Conservation (phyloP, 2,797 vertebrate species). For the Manis javanica region DNA sequence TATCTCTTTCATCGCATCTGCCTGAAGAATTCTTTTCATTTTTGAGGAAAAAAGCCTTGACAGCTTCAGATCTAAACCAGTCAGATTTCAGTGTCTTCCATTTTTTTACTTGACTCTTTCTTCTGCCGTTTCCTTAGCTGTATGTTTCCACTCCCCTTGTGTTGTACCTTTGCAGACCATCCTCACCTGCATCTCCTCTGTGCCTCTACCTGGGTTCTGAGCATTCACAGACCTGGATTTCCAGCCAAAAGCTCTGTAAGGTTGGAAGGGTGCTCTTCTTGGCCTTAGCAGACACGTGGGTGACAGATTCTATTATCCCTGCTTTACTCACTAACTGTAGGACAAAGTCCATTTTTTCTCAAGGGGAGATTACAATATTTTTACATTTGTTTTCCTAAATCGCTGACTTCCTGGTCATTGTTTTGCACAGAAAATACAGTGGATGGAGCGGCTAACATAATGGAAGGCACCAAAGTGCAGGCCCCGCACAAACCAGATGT, state of each 20-base stretch:
- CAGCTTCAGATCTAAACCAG: not conserved
- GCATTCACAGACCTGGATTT: not conserved
- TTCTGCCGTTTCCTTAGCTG: not conserved
- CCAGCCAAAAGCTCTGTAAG: not conserved
- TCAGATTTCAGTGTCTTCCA: not conserved
- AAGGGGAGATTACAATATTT: not conserved
- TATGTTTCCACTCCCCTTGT: not conserved
- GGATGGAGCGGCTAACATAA: not conserved
- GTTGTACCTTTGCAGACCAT: not conserved
- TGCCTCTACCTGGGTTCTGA: not conserved
- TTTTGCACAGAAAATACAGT: constrained; percentile 4
- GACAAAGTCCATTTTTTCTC: not conserved
- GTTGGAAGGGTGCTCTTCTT: not conserved
- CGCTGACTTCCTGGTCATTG: constrained; percentile 22
- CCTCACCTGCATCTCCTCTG: not conserved
- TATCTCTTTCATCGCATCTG: not conserved
- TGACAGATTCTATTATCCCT: not conserved
- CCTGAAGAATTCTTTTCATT: not conserved
- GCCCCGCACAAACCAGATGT: constrained; percentile 36
- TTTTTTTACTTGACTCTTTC: constrained; percentile 20
- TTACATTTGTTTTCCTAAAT: constrained; percentile 14
- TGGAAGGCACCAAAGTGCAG: not conserved
- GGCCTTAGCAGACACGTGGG: not conserved
- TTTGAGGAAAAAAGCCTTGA: not conserved
- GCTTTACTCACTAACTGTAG: not conserved